Evolutionary conservation across 2,113 vertebrate species (phyloP).

Genomic region (Maccullochella peelii): DNA sequence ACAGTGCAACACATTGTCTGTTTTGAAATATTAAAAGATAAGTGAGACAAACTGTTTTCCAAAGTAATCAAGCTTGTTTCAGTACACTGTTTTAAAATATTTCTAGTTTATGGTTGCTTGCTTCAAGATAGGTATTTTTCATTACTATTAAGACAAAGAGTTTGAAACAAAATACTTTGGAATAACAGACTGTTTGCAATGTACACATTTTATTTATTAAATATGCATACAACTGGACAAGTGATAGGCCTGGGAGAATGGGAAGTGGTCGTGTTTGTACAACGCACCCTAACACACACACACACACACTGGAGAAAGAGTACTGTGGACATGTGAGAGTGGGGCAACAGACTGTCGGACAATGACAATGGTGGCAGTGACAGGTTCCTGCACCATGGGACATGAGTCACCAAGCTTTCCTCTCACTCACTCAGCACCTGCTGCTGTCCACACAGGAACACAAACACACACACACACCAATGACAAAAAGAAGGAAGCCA

Average conservation of each 20-base stretch:
- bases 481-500: slow-evolving; percentile 15
- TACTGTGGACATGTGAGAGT: slow-evolving; percentile 34
- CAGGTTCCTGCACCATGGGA: slow-evolving; percentile 62
- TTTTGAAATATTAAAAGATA: background rate
- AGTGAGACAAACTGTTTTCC: background rate
- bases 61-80: background rate
- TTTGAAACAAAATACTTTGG: background rate
- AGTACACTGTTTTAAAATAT: background rate
- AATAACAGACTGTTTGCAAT: background rate
- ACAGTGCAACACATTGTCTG: background rate
- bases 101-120: background rate
- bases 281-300: slow-evolving; percentile 2
- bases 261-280: background rate
- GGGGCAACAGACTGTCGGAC: slow-evolving; percentile 29
- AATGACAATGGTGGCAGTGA: slow-evolving; percentile 70
- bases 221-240: slow-evolving; percentile 28
- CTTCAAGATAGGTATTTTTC: background rate
- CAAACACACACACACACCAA: slow-evolving; percentile 11
- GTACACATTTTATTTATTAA: slow-evolving; percentile 17
- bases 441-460: background rate
- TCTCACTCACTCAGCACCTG: slow-evolving; percentile 60
- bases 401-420: slow-evolving; percentile 60
- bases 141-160: background rate
- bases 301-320: slow-evolving; percentile 22
- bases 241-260: slow-evolving; percentile 69